Evolutionary conservation across 2,113 vertebrate genomes (phyloP), one percentile per base, ranked within the genome.

Genomic region (Oxygymnocypris stewartii): DNA sequence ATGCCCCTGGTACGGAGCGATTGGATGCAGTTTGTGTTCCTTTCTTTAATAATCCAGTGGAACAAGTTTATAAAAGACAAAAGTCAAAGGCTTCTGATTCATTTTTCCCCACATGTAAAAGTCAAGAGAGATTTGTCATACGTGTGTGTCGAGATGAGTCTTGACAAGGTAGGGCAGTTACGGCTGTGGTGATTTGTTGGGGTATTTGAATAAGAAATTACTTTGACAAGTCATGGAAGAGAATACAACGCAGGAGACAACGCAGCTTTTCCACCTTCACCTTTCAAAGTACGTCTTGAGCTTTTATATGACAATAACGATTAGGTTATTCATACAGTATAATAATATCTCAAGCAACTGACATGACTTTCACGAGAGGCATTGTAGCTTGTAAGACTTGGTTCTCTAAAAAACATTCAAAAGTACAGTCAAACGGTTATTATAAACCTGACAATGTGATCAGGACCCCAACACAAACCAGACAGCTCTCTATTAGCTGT

Each of bases 1-100:
- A 92, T 91, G 91, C 91, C 82, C 88, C 92, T 91, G 91, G 91
- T 92, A 89, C 81, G 77, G 88, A 92, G 86, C 88, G 80, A 88
- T 91, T 87, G 88, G 89, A 89, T 86, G 57, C 57, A 89, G 89
- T 88, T 91, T 90, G 82, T 82, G 31, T 73, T 89, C 37, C 69
- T 78, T 76, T 42, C 37, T 80, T 86, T 84, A 80, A 83, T 80
- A 80, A 76, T 79, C 28, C 67, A 88, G 85, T 44, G 75, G 80
- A 88, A 79, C 51, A 28, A 78, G 51, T 86, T 73, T 73, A 79
- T 69, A 81, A 47, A 61, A 86, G 31, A 80, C 35, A 71, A 35
- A 57, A 57, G 23, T 69, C 79, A 67, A 85, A 18, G 54, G 82
- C 51, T 65, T 86, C 75, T 78, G 40, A 86, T 88, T 88, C 49